Percentiles rank a stretch among this genome's conserved stretches.
Conservation (phyloP, 2,888 invertebrate species). For the Eupithecia insigniata region DNA sequence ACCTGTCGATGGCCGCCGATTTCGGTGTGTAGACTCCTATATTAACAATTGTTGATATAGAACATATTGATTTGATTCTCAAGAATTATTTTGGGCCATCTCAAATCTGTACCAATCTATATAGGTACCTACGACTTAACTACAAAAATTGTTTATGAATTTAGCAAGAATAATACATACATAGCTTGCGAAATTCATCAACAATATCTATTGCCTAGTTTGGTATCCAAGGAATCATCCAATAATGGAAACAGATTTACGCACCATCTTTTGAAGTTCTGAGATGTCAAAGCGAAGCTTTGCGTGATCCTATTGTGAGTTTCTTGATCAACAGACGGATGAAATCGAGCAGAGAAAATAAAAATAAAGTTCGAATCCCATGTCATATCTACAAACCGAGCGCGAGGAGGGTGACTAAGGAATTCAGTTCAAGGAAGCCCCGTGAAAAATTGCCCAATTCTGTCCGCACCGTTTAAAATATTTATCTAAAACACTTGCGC, state of each 20-base stretch:
- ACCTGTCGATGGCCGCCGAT: neutral
- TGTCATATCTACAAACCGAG: neutral
- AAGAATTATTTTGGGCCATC: neutral
- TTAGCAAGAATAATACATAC: too few relatives aligned
- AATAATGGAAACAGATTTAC: neutral
- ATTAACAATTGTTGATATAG: too few relatives aligned
- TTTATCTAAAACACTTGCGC: too few relatives aligned
- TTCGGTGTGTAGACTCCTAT: too few relatives aligned
- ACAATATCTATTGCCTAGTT: neutral
- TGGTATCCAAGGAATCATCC: neutral
- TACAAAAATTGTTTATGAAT: neutral
- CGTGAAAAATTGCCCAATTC: too few relatives aligned
- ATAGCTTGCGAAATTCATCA: too few relatives aligned
- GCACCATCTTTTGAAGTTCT: neutral
- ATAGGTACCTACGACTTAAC: neutral
- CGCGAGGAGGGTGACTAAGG: neutral
- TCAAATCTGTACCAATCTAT: neutral
- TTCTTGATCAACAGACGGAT: neutral
- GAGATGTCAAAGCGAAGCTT: neutral
- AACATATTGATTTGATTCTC: neutral
- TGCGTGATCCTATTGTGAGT: neutral
- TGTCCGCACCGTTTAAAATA: too few relatives aligned
- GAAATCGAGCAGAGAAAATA: slow-evolving; percentile 1
- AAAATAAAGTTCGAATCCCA: neutral
- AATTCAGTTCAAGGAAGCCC: too few relatives aligned